These are phyloP conservation scores for Graphium colonna DNA, from an alignment of 2,888 invertebrate genomes.

Conservation along the genomic window DNA sequence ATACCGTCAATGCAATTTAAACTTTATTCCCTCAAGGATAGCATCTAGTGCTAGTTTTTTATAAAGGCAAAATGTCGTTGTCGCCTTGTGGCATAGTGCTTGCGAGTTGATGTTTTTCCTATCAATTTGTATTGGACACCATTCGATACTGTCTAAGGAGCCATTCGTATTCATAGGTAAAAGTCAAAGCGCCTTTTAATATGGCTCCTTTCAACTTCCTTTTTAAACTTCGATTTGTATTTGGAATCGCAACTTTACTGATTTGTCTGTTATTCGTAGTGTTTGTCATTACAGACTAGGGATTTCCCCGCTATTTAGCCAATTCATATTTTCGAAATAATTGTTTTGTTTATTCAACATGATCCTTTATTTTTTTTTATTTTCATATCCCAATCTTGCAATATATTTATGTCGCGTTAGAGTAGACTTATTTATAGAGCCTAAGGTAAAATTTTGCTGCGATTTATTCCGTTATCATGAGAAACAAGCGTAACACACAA, in stretches of 20 bases:
- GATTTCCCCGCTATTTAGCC: too few species aligned
- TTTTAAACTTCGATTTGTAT: neutral
- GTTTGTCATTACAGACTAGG: too few species aligned
- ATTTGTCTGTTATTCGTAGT: neutral
- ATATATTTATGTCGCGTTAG: too few species aligned
- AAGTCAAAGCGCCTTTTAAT: neutral
- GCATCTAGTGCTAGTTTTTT: neutral
- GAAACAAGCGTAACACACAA: too few species aligned
- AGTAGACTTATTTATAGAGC: too few species aligned
- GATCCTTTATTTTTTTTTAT: too few species aligned
- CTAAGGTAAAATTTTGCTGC: too few species aligned
- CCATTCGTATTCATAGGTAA: neutral
- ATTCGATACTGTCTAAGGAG: neutral
- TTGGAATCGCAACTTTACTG: neutral
- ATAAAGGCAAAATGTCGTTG: neutral
- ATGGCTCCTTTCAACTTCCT: neutral
- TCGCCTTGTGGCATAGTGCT: neutral
- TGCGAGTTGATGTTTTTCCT: slow-evolving; percentile 16
- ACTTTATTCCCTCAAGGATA: neutral
- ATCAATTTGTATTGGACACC: slow-evolving; percentile 22
- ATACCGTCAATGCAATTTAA: neutral
- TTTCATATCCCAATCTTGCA: too few species aligned
- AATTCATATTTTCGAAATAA: too few species aligned
- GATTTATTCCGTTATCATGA: too few species aligned
- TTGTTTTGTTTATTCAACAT: too few species aligned